phyloP scores from a whole-genome alignment of 2,888 invertebrate species.

The Mythimna albipuncta region DNA sequence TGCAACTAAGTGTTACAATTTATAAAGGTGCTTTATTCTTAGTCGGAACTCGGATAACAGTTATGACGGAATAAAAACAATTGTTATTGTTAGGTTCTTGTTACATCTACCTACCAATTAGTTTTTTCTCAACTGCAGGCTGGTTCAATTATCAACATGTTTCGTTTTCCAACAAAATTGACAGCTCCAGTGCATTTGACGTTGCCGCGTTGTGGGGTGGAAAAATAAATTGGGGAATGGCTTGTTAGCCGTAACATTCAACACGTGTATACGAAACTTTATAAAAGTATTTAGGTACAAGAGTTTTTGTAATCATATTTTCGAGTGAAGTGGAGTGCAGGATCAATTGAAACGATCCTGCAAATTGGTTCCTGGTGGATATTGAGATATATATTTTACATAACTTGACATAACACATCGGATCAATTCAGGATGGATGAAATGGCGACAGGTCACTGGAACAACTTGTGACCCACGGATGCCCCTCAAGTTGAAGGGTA shows the following conservation, averaged over 20 bases:
- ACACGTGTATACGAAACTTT: no score
- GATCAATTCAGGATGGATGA: no score
- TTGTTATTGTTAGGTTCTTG: conserved; percentile 23
- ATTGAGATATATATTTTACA: no score
- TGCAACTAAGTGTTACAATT: conserved; percentile 2
- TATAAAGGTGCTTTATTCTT: conserved; percentile 10
- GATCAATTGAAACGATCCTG: no score
- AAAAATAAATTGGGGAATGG: conserved; percentile 1
- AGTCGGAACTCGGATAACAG: conserved; percentile 13
- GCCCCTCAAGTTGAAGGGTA: no score
- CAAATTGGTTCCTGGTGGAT: no score
- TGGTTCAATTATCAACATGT: conserved; percentile 17
- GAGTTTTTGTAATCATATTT: no score
- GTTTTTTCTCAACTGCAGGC: background rate
- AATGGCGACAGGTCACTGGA: no score
- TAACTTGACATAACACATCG: no score
- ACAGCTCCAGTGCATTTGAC: background rate
- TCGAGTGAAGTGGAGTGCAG: no score
- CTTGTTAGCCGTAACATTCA: background rate
- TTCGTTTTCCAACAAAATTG: background rate
- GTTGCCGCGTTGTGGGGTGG: background rate
- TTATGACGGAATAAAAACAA: conserved; percentile 25
- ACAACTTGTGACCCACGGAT: no score
- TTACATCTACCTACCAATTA: background rate
- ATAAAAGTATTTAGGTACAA: no score